Evolutionary conservation across 1,140 invertebrate genomes (phyloP), one percentile per base, ranked within the genome.

Genomic region (Venturia canescens): DNA sequence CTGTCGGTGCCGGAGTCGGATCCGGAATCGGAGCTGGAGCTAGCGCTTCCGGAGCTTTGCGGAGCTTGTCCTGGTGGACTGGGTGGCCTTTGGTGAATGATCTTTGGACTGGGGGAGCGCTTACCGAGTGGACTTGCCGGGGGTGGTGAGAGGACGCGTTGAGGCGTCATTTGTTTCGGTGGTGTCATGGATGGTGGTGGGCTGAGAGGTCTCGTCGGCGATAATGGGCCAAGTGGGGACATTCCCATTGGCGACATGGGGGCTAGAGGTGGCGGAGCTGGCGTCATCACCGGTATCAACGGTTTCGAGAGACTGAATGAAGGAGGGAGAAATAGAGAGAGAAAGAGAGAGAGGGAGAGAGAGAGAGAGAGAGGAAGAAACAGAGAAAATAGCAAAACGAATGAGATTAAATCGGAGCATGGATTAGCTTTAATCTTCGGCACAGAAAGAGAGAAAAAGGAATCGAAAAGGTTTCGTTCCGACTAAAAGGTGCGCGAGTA

Each of bases 11-110:
- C 90, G 0, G 92, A 91, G 50, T 93, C 93, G 11, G 92, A 92
- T 1, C 92, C 91, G 0, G 93, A 93, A 48, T 93, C 93, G 26
- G 93, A 93, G 31, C 92, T 92, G 9, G 93, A 93, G 63, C 89
- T 89, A 3, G 88, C 88, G 79, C 89, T 91, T 34, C 88, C 86
- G 5, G 91, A 89, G 74, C 90, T 92, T 31, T 86, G 85, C 5
- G 89, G 91, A 67, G 86, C 90, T 60, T 84, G 82, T 7, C 81
- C 87, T 83, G 11, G 83, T 0, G 91, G 90, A 84, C 88, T 92
- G 2, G 90, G 88, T 1, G 88, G 88, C 83, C 89, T 87, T 80
- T 88, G 87, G 53, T 86, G 81, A 23, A 70, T 78, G 13, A 80
- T 57, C 27, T 60, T 57, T 72, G 69, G 85, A 82, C 60, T 82